Percentiles rank a stretch among this genome's conserved stretches.
Conservation (phyloP, 2,888 invertebrate genomes). For the Heliconius erato region DNA sequence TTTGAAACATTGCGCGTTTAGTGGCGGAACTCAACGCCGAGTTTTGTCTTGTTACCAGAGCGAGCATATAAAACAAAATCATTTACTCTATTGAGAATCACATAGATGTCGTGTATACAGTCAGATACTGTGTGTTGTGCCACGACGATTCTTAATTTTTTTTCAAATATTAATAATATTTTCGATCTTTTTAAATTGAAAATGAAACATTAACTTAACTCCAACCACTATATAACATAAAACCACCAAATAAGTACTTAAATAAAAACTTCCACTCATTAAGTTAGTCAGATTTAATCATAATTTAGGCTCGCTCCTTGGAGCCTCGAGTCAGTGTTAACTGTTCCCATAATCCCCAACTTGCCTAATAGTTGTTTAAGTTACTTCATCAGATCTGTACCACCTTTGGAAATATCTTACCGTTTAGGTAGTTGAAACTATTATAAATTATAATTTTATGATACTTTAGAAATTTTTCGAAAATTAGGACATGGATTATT, state of each 20-base stretch:
- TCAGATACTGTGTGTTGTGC: no score
- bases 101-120: no score
- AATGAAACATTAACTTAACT: background rate
- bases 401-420: background rate
- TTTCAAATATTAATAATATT: no score
- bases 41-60: no score
- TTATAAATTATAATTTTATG: background rate
- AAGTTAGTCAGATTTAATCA: constrained; percentile 36
- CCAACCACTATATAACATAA: background rate
- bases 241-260: background rate
- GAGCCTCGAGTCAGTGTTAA: constrained; percentile 32
- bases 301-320: constrained; percentile 33
- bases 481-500: no score
- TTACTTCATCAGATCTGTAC: constrained; percentile 38
- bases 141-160: no score
- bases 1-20: no score
- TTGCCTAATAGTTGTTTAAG: constrained; percentile 46
- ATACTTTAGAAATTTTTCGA: background rate
- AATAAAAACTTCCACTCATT: constrained; percentile 20
- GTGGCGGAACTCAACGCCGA: no score
- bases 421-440: background rate
- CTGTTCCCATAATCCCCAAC: constrained; percentile 38
- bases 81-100: no score
- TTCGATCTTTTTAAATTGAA: no score
- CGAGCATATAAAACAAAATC: no score